Evolutionary conservation across 2,888 invertebrate species (phyloP), one percentile per base, ranked within the genome.

Genomic region (Synergus umbraculus): DNA sequence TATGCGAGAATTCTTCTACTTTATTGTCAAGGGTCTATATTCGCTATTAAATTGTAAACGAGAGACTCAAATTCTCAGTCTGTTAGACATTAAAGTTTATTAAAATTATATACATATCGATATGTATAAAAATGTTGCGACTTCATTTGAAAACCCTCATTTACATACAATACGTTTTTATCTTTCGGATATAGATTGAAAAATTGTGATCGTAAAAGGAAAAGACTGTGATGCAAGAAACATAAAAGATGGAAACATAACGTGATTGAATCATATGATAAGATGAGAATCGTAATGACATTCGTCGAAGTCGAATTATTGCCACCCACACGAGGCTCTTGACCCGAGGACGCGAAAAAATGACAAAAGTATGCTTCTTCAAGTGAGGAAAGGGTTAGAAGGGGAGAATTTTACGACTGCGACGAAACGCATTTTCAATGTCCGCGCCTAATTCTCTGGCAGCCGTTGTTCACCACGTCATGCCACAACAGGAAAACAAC

Each of bases 391-490:
- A 67, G 46, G 12, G 46, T 44, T 15, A 46, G 46, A 22, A 69
- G 22, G 73, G 73, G 37, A 73, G 37, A 15, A 54, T 73, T 73
- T 73, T 54, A 73, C 73, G 73, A 73, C 73, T 29, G n/a, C n/a
- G 73, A 73, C 54, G 73, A 54, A 54, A 73, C 73, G 41, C 73
- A 73, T 73, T 73, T 73, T 73, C 73, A 73, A 54, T 54, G 54
- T n/a, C 54, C n/a, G 73, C 73, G 22, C 46, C 67, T 73, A 73
- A 73, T 73, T 73, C 54, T 54, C n/a, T 69, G 69, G 49, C 46
- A 29, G 69, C 29, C 29, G 54, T 73, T n/a, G 66, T 66, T 44
- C 8, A n/a, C n/a, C 43, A 5, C 69, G 46, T 18, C 58, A 69
- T 29, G 46, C 69, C 15, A 46, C 49, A 10, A 54, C 49, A 73